A percentile compares a stretch with the other conserved stretches of the same genome.
phyloP scores from a whole-genome alignment of 2,113 vertebrate genomes.

The Pica pica region DNA sequence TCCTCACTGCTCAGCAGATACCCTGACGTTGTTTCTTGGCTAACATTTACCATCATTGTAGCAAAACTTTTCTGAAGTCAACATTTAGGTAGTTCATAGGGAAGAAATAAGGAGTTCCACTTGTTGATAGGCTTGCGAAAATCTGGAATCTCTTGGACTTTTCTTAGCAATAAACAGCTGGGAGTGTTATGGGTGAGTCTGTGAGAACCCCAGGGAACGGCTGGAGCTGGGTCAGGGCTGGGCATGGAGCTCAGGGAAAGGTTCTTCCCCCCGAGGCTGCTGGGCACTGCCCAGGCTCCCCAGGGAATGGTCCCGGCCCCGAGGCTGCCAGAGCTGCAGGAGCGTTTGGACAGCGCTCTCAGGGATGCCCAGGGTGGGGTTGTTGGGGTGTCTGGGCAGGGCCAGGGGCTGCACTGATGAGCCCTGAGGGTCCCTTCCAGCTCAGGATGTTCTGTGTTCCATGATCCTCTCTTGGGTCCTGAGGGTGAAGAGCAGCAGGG shows the following conservation, averaged over 20 bases:
- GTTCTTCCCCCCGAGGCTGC: not conserved
- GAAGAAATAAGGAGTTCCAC: not conserved
- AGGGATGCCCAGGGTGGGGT: not conserved
- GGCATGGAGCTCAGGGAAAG: not conserved
- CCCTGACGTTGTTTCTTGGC: not conserved
- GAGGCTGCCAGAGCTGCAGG: not conserved
- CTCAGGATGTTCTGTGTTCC: not conserved
- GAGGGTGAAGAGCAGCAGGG: not conserved
- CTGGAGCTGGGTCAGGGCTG: not conserved
- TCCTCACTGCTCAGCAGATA: not conserved
- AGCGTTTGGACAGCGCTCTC: not conserved
- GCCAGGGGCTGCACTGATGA: accelerated
- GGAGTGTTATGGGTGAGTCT: not conserved
- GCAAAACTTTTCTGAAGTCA: not conserved
- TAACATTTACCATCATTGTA: not conserved
- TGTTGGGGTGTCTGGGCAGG: not conserved
- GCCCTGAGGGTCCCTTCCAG: accelerated
- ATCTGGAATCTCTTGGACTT: not conserved
- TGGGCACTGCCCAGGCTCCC: not conserved
- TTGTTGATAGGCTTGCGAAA: not conserved
- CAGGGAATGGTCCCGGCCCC: not conserved
- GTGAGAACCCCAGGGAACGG: not conserved
- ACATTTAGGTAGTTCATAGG: no score
- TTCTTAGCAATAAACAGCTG: not conserved
- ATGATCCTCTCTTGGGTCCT: not conserved